These are phyloP conservation scores for Drosophila paulistorum DNA, from an alignment of 1,140 invertebrate genomes.

Conservation along the genomic window DNA sequence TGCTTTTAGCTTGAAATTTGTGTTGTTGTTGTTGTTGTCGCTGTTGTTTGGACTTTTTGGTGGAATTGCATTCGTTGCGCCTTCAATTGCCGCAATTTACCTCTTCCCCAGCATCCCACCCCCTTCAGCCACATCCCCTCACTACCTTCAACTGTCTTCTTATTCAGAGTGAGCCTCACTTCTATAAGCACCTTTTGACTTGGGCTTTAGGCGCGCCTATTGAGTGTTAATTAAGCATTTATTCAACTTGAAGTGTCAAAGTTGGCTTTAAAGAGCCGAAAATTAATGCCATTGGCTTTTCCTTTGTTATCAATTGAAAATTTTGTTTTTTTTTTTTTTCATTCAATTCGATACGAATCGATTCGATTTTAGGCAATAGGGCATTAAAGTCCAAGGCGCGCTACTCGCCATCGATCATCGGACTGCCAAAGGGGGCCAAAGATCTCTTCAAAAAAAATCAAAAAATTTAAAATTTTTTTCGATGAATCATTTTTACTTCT, in stretches of 20 bases:
- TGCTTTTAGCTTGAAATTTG: slow-evolving; percentile 56
- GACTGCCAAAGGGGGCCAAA: slow-evolving; percentile 49
- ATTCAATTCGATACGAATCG: slow-evolving; percentile 40
- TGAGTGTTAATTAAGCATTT: slow-evolving; percentile 81
- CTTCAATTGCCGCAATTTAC: slow-evolving; percentile 70
- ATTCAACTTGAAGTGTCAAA: slow-evolving; percentile 75
- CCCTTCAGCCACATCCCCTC: neutral
- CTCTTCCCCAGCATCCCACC: neutral
- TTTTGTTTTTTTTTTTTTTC: slow-evolving; percentile 1
- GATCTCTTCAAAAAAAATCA: neutral
- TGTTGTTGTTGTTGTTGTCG: slow-evolving; percentile 66
- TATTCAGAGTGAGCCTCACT: slow-evolving; percentile 1
- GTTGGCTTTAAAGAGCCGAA: slow-evolving; percentile 72
- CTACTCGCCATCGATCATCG: slow-evolving; percentile 73
- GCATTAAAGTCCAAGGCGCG: slow-evolving; percentile 59
- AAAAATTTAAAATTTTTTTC: slow-evolving; percentile 22
- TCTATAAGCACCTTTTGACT: slow-evolving; percentile 21
- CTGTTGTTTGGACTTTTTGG: slow-evolving; percentile 36
- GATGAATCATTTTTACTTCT: slow-evolving; percentile 51
- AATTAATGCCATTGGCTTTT: slow-evolving; percentile 72
- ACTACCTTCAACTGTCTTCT: neutral
- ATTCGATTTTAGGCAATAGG: slow-evolving; percentile 54
- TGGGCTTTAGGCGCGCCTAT: slow-evolving; percentile 64
- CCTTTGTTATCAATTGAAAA: slow-evolving; percentile 75
- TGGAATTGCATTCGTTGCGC: slow-evolving; percentile 75